phyloP scores from a whole-genome alignment of 2,113 vertebrate genomes.

The Tenrec ecaudatus region DNA sequence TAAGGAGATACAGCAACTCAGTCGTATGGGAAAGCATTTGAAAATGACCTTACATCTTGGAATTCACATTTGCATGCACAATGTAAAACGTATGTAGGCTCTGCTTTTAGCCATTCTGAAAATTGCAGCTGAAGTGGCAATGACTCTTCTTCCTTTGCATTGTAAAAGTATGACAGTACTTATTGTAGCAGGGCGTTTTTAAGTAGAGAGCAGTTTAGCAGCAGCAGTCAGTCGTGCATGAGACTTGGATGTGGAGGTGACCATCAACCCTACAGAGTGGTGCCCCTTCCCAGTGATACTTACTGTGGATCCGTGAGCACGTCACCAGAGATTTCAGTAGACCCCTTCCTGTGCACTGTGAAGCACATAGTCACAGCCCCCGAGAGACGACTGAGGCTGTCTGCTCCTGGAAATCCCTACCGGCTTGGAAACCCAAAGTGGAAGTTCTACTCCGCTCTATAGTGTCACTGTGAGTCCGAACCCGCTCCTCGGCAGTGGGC shows the following conservation, averaged over 20 bases:
- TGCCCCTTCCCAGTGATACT: background rate
- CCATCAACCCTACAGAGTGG: background rate
- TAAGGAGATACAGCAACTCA: background rate
- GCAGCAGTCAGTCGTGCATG: background rate
- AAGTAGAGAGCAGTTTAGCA: background rate
- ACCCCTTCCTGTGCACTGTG: background rate
- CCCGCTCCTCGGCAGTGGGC: no score
- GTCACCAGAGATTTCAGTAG: background rate
- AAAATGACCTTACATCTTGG: background rate
- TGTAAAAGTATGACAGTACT: background rate
- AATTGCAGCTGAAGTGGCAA: background rate
- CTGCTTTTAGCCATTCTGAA: background rate
- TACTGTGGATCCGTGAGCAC: background rate
- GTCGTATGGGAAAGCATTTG: background rate
- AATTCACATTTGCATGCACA: no score
- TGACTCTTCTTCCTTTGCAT: background rate
- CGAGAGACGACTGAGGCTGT: no score
- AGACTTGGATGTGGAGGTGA: background rate
- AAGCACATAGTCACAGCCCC: background rate
- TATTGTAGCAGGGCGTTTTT: background rate
- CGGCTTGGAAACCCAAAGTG: no score
- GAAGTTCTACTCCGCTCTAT: no score
- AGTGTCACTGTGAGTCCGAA: no score
- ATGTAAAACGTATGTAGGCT: background rate
- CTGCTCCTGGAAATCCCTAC: no score